phyloP scores from a whole-genome alignment of 2,888 invertebrate species.

The Julus scandinavius region DNA sequence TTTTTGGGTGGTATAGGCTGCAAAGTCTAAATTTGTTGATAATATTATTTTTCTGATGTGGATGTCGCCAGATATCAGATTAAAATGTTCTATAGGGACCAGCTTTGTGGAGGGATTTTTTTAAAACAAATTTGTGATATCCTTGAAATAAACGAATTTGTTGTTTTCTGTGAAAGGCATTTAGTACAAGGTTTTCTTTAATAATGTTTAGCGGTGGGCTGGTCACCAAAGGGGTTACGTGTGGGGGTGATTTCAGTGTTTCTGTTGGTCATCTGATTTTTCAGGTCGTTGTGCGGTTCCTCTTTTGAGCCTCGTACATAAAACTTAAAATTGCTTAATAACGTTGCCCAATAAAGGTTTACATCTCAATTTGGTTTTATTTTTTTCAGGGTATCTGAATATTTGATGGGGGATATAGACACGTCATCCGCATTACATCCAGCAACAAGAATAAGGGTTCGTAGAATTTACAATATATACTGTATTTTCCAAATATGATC shows the following conservation, averaged over 20 bases:
- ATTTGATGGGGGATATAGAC: conserved; percentile 69
- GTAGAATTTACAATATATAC: conserved; percentile 39
- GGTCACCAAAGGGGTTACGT: conserved; percentile 18
- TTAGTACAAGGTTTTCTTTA: conserved; percentile 30
- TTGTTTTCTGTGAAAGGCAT: conserved; percentile 19
- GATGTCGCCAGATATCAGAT: background rate
- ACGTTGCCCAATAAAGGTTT: background rate
- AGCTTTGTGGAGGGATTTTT: background rate
- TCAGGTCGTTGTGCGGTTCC: background rate
- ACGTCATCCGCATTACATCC: conserved; percentile 60
- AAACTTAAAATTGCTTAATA: background rate
- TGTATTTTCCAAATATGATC: background rate
- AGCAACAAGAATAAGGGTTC: conserved; percentile 66
- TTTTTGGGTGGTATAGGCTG: background rate
- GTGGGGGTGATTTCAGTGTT: conserved; percentile 8
- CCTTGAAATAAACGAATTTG: conserved; percentile 25
- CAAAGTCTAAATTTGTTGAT: conserved; percentile 12
- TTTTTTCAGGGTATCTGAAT: conserved; percentile 68
- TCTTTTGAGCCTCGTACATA: background rate
- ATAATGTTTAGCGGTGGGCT: conserved; percentile 14
- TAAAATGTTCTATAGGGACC: background rate
- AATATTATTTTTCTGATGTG: background rate
- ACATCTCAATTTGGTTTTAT: conserved; percentile 48
- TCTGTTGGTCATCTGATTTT: background rate
- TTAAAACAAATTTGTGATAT: conserved; percentile 27